Evolutionary conservation across 1,140 invertebrate genomes (phyloP).

Genomic region (Amyelois transitella): DNA sequence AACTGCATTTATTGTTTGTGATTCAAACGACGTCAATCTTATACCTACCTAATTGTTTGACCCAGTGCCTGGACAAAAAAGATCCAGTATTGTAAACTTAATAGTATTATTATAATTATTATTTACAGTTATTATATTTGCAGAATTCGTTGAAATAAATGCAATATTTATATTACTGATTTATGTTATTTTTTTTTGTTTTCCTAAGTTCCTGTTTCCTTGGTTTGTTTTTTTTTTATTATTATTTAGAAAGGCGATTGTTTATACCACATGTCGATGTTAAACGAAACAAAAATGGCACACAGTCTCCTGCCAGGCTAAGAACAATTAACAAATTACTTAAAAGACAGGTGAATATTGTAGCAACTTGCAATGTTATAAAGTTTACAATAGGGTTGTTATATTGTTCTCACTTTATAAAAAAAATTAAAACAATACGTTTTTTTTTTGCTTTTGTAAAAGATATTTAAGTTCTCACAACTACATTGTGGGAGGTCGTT

Average conservation of each 20-base stretch:
- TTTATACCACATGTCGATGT: constrained; percentile 16
- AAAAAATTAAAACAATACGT: constrained; percentile 41
- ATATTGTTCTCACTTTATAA: constrained; percentile 31
- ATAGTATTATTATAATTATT: constrained; percentile 74
- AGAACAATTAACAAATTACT: constrained; percentile 30
- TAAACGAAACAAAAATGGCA: constrained; percentile 21
- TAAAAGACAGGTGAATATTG: constrained; percentile 40
- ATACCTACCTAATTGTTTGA: constrained; percentile 51
- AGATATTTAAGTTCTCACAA: neutral
- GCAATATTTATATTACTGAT: constrained; percentile 74
- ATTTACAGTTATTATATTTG: constrained; percentile 73
- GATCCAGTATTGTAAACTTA: constrained; percentile 62
- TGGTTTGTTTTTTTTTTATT: constrained; percentile 44
- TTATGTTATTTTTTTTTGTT: constrained; percentile 68
- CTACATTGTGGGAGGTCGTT: constrained; percentile 19
- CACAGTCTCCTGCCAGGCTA: constrained; percentile 39
- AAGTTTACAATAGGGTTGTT: constrained; percentile 12
- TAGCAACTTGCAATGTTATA: constrained; percentile 14
- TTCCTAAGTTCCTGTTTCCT: constrained; percentile 67
- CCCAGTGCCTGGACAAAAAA: constrained; percentile 52
- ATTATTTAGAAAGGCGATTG: constrained; percentile 15
- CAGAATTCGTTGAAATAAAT: constrained; percentile 73
- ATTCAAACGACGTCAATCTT: constrained; percentile 54
- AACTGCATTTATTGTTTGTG: constrained; percentile 73
- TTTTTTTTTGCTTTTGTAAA: constrained; percentile 24